phyloP scores from a whole-genome alignment of 2,797 vertebrate species.

The Argentina silus region DNA sequence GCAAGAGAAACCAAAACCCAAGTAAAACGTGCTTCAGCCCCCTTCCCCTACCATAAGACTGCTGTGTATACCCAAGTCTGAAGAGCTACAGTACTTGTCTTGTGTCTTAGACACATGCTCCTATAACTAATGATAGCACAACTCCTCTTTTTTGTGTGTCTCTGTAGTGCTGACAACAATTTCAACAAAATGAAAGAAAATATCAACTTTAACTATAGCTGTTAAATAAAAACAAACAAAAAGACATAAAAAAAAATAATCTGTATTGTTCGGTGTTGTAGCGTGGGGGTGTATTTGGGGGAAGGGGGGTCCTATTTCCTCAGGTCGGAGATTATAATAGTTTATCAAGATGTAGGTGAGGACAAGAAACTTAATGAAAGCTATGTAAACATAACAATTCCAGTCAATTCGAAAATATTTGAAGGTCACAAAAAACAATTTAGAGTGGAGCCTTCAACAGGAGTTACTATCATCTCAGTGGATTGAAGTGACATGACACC shows the following conservation, averaged over 20 bases:
- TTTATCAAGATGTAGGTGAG: constrained; percentile 60
- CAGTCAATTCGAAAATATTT: constrained; percentile 51
- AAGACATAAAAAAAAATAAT: constrained; percentile 45
- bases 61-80: constrained; percentile 41
- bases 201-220: constrained; percentile 66
- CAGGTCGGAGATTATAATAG: constrained; percentile 66
- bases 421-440: constrained; percentile 57
- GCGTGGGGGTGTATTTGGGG: constrained; percentile 74
- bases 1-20: constrained; percentile 62
- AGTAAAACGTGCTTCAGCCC: constrained; percentile 50
- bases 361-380: constrained; percentile 48
- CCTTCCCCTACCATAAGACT: constrained; percentile 30
- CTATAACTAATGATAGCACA: constrained; percentile 79
- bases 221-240: constrained; percentile 59
- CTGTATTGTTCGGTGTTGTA: constrained; percentile 77
- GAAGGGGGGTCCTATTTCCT: constrained; percentile 74
- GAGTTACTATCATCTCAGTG: constrained; percentile 52
- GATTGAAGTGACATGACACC: constrained; percentile 61
- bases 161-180: constrained; percentile 70
- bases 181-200: constrained; percentile 48
- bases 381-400: constrained; percentile 52
- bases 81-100: constrained; percentile 19
- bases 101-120: constrained; percentile 63
- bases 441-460: constrained; percentile 53
- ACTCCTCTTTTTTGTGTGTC: constrained; percentile 68